A percentile compares a stretch with the other conserved stretches of the same genome.
phyloP scores from a whole-genome alignment of 2,113 vertebrate genomes.

The Plotosus lineatus region DNA sequence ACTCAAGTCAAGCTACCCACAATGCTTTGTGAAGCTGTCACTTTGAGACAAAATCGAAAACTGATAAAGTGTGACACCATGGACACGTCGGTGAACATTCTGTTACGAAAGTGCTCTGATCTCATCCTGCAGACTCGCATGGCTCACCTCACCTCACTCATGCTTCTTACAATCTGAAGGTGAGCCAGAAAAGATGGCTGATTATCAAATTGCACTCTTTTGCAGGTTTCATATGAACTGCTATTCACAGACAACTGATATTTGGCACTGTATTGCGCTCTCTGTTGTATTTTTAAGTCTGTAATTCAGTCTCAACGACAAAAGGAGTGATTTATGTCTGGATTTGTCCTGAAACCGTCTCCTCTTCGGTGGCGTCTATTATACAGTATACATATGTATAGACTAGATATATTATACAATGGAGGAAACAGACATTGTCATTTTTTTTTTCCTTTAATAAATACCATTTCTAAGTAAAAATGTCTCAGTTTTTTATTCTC shows the following conservation, averaged over 20 bases:
- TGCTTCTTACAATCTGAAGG: conserved; percentile 8
- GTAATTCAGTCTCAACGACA: neutral
- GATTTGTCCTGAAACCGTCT: conserved; percentile 13
- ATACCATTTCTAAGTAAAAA: conserved; percentile 45
- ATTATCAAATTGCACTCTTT: conserved; percentile 6
- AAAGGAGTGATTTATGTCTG: neutral
- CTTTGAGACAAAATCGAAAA: neutral
- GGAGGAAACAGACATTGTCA: conserved; percentile 45
- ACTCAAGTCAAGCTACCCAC: neutral
- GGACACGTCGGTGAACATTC: neutral
- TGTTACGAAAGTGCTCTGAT: conserved; percentile 11
- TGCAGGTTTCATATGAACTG: neutral
- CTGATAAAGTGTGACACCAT: neutral
- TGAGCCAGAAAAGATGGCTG: neutral
- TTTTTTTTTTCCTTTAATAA: conserved; percentile 58
- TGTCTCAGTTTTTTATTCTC: neutral
- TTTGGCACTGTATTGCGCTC: neutral
- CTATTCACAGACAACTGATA: neutral
- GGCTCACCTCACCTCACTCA: neutral
- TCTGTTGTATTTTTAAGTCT: conserved; percentile 6
- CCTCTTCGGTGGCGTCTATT: conserved; percentile 5
- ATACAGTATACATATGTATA: conserved; percentile 57
- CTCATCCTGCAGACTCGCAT: neutral
- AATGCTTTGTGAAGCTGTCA: conserved; percentile 6
- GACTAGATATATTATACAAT: conserved; percentile 44